Evolutionary conservation across 2,113 vertebrate species (phyloP).

Genomic region (Entomyzon cyanotis): DNA sequence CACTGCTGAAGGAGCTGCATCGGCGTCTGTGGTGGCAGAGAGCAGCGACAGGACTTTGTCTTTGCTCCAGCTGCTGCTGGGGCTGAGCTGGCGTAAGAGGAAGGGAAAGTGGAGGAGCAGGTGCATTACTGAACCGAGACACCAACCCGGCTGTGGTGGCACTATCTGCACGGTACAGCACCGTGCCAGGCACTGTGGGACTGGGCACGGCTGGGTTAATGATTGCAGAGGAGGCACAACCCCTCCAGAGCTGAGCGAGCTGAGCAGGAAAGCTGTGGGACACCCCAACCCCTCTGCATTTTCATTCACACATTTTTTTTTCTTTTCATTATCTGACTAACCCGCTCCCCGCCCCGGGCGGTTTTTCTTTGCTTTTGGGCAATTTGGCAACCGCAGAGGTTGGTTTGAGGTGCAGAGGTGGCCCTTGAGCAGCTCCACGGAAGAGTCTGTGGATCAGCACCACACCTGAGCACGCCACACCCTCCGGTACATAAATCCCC

Average conservation of each 20-base stretch:
- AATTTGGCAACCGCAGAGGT: background rate
- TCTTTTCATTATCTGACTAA: too few relatives aligned
- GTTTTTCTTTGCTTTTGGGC: background rate
- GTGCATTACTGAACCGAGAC: background rate
- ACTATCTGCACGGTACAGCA: background rate
- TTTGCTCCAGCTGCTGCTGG: background rate
- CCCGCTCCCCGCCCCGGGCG: too few relatives aligned
- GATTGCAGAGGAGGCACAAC: background rate
- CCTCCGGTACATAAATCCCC: background rate
- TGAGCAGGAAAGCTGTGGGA: background rate
- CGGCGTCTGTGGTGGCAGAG: background rate
- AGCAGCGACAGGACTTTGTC: background rate
- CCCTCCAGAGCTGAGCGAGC: background rate
- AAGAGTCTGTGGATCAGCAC: background rate
- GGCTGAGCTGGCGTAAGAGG: fast-evolving
- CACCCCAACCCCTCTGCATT: background rate
- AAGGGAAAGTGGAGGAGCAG: background rate
- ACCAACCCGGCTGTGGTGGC: fast-evolving
- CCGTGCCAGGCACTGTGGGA: fast-evolving
- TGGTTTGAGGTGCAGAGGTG: background rate
- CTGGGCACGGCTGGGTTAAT: background rate
- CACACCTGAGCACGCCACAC: background rate
- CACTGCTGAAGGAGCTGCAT: background rate
- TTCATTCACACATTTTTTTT: background rate
- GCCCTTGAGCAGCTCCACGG: background rate